A percentile compares a stretch with the other conserved stretches of the same genome.
Evolutionary conservation across 2,113 vertebrate genomes (phyloP).

Genomic region (Strix uralensis): DNA sequence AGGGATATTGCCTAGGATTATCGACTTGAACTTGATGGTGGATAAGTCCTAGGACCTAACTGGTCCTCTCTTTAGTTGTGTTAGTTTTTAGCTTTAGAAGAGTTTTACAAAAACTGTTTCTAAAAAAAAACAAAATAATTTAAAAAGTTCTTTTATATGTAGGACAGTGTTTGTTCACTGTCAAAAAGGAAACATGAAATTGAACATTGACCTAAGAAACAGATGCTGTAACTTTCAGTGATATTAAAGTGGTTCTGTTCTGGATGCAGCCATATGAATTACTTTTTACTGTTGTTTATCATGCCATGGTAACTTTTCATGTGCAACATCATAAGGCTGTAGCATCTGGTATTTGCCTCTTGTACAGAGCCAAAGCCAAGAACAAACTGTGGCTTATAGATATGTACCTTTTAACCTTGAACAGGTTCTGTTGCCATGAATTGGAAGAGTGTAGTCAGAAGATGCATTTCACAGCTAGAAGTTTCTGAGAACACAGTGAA

Average conservation of each 20-base stretch:
- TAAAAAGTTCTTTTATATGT: background rate
- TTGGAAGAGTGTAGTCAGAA: background rate
- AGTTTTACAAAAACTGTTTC: background rate
- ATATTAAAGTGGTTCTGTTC: background rate
- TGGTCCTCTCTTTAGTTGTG: background rate
- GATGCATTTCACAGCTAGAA: conserved; percentile 20
- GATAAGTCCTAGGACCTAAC: background rate
- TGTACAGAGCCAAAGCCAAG: background rate
- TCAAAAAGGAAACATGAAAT: background rate
- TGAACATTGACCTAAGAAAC: background rate
- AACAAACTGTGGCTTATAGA: background rate
- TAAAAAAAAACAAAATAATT: background rate
- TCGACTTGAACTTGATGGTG: background rate
- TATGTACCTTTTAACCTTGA: conserved; percentile 56
- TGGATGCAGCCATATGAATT: background rate
- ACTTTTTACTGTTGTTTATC: background rate
- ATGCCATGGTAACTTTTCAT: background rate
- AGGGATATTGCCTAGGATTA: background rate
- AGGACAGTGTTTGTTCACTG: background rate
- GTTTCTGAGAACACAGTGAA: background rate
- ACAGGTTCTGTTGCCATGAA: background rate
- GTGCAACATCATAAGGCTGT: background rate
- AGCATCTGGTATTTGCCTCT: conserved; percentile 32
- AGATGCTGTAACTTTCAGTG: background rate
- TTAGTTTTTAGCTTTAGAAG: background rate